phyloP scores from a whole-genome alignment of 2,113 vertebrate genomes.

The Etheostoma cragini region DNA sequence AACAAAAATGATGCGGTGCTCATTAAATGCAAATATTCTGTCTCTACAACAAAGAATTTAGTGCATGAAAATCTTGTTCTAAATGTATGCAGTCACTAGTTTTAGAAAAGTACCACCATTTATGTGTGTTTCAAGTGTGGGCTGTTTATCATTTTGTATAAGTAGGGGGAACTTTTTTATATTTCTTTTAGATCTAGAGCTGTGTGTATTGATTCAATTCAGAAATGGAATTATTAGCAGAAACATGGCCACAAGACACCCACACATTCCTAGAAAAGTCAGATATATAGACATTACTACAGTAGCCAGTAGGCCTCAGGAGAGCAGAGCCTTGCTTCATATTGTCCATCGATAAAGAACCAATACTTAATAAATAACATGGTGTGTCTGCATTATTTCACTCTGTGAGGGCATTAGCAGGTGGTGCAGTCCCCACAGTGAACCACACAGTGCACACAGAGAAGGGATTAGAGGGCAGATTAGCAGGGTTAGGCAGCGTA shows the following conservation, averaged over 20 bases:
- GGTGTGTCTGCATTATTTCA: conserved; percentile 9
- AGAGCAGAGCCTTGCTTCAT: background rate
- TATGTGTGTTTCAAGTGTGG: background rate
- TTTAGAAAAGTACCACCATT: background rate
- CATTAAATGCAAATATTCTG: conserved; percentile 6
- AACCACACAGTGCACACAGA: conserved; percentile 26
- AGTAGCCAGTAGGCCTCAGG: background rate
- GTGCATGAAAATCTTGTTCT: background rate
- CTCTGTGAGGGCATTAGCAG: conserved; percentile 19
- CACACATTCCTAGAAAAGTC: background rate
- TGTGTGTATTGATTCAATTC: background rate
- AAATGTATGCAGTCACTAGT: background rate
- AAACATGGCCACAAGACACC: background rate
- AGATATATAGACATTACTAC: background rate
- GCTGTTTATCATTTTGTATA: background rate
- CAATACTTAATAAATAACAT: background rate
- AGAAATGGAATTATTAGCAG: background rate
- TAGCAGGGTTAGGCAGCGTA: conserved; percentile 41
- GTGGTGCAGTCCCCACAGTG: conserved; percentile 21
- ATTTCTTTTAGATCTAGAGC: background rate
- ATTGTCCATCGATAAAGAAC: background rate
- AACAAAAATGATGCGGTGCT: background rate
- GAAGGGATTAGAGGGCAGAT: conserved; percentile 77
- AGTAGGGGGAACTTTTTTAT: background rate
- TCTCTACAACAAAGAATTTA: background rate